Evolutionary conservation across 2,888 invertebrate genomes (phyloP), one percentile per base, ranked within the genome.

Genomic region (Pachycephus smyrnensis): DNA sequence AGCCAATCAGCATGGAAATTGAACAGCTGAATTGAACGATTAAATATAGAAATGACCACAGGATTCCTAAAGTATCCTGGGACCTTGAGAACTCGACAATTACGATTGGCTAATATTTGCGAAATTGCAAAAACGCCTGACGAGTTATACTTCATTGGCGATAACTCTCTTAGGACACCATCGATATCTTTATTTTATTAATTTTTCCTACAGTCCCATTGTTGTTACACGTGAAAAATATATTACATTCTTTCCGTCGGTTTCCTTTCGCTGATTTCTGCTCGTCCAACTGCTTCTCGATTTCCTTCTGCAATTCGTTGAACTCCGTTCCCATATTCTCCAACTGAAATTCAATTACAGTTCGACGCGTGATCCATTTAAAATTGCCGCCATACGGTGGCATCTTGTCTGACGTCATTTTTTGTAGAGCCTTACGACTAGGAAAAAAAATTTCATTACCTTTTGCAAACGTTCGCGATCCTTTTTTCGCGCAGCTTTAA

Each of bases 401-500:
- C 40, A 15, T 6, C 15, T 4, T 37, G 1, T 37, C 4, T 0
- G 37, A 37, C 3, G 1, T 12, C 37, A 37, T 37, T 12, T 12
- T 12, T 12, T 12, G 12, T 37, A 15, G 37, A 37, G 4, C 37
- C 37, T 4, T 12, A 37, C 1, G 12, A 4, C 37, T 15, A 40
- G 35, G 11, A 75, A 78, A 76, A 79, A 74, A 77, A 79, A 73
- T 40, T 73, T 75, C n/a, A 75, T 77, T 90, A 96, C 96, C 93
- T 95, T 96, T 88, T 96, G 96, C 81, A 97, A 92, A 37, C 97
- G 93, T 86, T 97, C 97, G 83, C 96, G 96, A 88, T 98, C 98
- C 88, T 96, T 96, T 88, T 96, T 96, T 77, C 98, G 94, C 0
- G 98, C 97, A 1, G 96, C 96, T 91, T 97, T 97, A 90, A 98